These are phyloP conservation scores for Melanotaenia parkinsoni DNA, from an alignment of 2,797 vertebrate species.

Conservation along the genomic window DNA sequence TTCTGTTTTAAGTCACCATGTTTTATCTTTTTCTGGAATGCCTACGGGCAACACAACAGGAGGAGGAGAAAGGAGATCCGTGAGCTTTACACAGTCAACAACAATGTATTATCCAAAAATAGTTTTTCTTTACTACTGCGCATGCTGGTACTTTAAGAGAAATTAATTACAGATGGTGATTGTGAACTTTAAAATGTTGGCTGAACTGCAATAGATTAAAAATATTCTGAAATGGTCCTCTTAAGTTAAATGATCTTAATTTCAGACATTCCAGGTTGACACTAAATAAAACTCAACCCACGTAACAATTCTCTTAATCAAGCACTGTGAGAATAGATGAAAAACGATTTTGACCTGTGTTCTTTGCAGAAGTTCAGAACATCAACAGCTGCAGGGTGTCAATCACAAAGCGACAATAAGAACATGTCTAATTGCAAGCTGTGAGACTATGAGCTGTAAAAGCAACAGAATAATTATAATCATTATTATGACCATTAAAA, in stretches of 20 bases:
- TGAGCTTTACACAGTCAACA: conserved; percentile 36
- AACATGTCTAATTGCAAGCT: conserved; percentile 30
- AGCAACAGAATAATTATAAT: conserved; percentile 27
- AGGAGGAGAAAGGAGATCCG: conserved; percentile 46
- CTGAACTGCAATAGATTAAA: conserved; percentile 4
- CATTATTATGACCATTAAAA: conserved; percentile 19
- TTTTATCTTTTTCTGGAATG: conserved; percentile 61
- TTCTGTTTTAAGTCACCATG: conserved; percentile 48
- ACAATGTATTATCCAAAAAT: conserved; percentile 42
- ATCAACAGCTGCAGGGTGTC: conserved; percentile 18
- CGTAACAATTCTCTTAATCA: conserved; percentile 39
- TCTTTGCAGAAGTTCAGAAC: conserved; percentile 31
- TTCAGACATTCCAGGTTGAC: conserved; percentile 15
- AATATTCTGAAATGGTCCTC: conserved; percentile 18
- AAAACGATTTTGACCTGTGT: conserved; percentile 36
- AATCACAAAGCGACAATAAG: conserved; percentile 14
- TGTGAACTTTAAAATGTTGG: conserved; percentile 1
- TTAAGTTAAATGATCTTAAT: conserved; percentile 23
- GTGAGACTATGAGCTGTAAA: conserved; percentile 25
- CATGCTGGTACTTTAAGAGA: conserved; percentile 22
- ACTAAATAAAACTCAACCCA: conserved; percentile 23
- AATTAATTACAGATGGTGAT: conserved; percentile 11
- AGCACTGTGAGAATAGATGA: conserved; percentile 24
- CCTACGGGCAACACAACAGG: conserved; percentile 55
- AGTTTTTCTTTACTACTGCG: conserved; percentile 21